A percentile compares a stretch with the other conserved stretches of the same genome.
Evolutionary conservation across 2,113 vertebrate genomes (phyloP).

Genomic region (Ia io): DNA sequence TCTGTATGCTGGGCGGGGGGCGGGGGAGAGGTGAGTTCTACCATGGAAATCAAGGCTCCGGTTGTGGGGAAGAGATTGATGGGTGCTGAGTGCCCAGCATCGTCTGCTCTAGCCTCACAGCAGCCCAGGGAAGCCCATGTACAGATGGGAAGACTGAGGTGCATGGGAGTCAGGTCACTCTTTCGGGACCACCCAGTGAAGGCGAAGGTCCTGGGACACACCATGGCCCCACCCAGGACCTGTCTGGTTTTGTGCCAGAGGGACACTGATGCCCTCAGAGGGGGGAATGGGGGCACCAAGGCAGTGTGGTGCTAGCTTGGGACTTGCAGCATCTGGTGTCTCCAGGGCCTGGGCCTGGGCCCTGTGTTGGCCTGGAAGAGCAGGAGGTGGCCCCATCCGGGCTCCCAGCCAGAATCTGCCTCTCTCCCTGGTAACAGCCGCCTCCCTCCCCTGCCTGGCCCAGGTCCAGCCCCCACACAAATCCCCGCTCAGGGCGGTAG

Average conservation of each 20-base stretch:
- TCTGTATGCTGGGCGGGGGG: neutral
- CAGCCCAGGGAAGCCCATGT: neutral
- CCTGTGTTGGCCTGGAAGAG: neutral
- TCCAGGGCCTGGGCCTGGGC: neutral
- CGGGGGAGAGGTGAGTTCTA: neutral
- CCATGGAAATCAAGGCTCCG: neutral
- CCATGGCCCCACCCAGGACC: neutral
- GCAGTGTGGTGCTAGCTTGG: neutral
- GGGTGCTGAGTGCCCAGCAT: neutral
- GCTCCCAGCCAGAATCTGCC: constrained; percentile 39
- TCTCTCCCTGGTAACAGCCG: constrained; percentile 56
- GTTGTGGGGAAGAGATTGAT: neutral
- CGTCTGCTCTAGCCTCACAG: neutral
- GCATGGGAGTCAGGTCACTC: accelerated
- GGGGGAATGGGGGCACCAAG: neutral
- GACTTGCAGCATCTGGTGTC: neutral
- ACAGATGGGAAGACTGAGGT: neutral
- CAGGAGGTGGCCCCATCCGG: constrained; percentile 41
- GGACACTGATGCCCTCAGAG: neutral
- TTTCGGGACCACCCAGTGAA: neutral
- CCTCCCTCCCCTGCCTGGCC: constrained; percentile 41
- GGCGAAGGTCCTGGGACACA: neutral
- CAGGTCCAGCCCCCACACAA: neutral
- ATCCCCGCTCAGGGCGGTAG: neutral
- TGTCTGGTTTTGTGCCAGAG: neutral